These are phyloP conservation scores for Tauraco erythrolophus DNA, from an alignment of 2,113 vertebrate species.

Conservation along the genomic window DNA sequence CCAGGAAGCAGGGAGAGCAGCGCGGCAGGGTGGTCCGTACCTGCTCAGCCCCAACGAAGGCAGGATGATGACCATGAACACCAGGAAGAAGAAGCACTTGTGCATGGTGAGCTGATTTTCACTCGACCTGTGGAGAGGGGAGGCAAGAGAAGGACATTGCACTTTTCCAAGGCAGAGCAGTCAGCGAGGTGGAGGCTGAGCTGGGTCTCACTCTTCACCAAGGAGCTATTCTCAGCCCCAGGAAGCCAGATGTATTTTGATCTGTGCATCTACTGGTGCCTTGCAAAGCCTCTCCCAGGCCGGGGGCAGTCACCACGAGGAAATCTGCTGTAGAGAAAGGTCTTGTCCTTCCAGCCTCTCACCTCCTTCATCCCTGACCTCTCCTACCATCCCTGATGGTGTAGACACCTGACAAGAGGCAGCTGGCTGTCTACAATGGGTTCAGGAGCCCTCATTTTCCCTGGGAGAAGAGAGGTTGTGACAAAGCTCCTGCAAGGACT, in stretches of 20 bases:
- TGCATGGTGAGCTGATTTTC: conserved; percentile 94
- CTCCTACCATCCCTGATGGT: neutral
- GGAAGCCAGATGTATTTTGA: neutral
- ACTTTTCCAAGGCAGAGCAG: neutral
- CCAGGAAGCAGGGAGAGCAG: neutral
- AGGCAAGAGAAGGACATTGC: neutral
- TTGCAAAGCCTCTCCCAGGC: neutral
- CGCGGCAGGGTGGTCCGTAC: conserved; percentile 51
- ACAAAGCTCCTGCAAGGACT: neutral
- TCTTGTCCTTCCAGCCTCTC: neutral
- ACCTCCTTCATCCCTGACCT: neutral
- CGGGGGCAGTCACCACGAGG: neutral
- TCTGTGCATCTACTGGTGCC: neutral
- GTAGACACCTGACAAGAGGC: neutral
- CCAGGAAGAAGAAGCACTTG: conserved; percentile 94
- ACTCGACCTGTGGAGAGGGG: conserved; percentile 79
- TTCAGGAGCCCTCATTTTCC: fast-evolving
- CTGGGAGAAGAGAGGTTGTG: neutral
- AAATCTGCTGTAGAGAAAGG: neutral
- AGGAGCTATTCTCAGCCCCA: neutral
- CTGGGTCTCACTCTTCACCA: neutral
- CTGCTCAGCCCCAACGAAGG: conserved; percentile 94
- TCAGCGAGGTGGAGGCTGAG: neutral
- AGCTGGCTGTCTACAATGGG: neutral
- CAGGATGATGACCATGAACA: conserved; percentile 97